Conservation (phyloP, 2,797 vertebrate species). For the Kryptopterus vitreolus region DNA sequence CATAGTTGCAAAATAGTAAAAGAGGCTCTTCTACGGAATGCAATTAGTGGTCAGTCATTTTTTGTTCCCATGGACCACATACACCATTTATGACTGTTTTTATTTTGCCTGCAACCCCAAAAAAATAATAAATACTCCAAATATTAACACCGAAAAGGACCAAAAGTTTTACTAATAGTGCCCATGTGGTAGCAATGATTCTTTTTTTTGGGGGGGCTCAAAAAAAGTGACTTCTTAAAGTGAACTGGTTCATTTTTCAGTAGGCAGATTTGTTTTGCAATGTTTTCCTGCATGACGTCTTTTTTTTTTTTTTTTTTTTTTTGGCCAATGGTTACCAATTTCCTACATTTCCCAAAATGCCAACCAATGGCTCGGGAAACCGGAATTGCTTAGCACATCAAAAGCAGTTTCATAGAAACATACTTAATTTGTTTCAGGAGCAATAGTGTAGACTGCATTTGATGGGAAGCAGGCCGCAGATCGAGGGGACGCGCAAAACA, state of each 20-base stretch:
- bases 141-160: slow-evolving; percentile 51
- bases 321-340: neutral
- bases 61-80: slow-evolving; percentile 29
- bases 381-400: neutral
- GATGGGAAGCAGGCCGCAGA: slow-evolving; percentile 45
- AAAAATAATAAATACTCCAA: slow-evolving; percentile 39
- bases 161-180: slow-evolving; percentile 46
- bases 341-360: neutral
- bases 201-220: no score
- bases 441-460: slow-evolving; percentile 28
- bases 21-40: slow-evolving; percentile 32
- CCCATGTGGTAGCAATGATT: neutral
- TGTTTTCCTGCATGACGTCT: neutral
- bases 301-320: neutral
- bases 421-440: slow-evolving; percentile 32
- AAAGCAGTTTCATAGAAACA: neutral
- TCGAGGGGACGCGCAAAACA: slow-evolving; percentile 44
- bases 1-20: slow-evolving; percentile 39
- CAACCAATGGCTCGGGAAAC: neutral
- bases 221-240: no score
- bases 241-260: neutral
- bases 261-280: neutral
- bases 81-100: slow-evolving; percentile 7
- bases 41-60: slow-evolving; percentile 46
- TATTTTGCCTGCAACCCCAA: slow-evolving; percentile 37